Evolutionary conservation across 2,888 invertebrate species (phyloP).

Genomic region (Patella caerulea): DNA sequence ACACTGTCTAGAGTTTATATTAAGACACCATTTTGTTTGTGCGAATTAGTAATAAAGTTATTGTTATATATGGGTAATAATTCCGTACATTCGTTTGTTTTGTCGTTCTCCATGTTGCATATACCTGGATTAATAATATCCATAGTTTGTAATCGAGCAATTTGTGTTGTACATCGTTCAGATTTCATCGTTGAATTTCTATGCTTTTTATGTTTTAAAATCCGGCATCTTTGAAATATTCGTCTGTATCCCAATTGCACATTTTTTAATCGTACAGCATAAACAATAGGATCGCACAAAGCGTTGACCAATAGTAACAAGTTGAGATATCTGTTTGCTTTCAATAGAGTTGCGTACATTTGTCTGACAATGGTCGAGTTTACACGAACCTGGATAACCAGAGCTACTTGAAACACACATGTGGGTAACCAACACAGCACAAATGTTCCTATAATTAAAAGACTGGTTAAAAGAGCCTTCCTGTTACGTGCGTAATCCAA

Average conservation of each 20-base stretch:
- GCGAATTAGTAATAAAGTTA: no score
- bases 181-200: background rate
- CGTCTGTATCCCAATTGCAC: conserved; percentile 50
- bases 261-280: conserved; percentile 53
- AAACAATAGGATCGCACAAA: conserved; percentile 56
- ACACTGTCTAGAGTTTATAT: no score
- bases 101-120: no score
- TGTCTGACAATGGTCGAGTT: conserved; percentile 37
- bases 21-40: no score
- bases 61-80: no score
- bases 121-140: background rate
- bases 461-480: conserved; percentile 58
- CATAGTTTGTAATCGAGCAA: background rate
- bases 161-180: conserved; percentile 14
- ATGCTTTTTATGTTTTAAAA: conserved; percentile 8
- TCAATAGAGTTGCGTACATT: conserved; percentile 37
- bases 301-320: conserved; percentile 51
- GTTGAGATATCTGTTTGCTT: conserved; percentile 52
- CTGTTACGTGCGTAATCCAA: conserved; percentile 48
- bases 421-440: conserved; percentile 60
- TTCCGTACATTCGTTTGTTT: no score
- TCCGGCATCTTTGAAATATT: conserved; percentile 28
- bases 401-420: conserved; percentile 50
- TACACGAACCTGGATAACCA: conserved; percentile 45
- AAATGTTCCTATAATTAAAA: conserved; percentile 60